Base-by-base conservation (phyloP, 2,113 vertebrate species). In the Porphyrio hochstetteri region DNA sequence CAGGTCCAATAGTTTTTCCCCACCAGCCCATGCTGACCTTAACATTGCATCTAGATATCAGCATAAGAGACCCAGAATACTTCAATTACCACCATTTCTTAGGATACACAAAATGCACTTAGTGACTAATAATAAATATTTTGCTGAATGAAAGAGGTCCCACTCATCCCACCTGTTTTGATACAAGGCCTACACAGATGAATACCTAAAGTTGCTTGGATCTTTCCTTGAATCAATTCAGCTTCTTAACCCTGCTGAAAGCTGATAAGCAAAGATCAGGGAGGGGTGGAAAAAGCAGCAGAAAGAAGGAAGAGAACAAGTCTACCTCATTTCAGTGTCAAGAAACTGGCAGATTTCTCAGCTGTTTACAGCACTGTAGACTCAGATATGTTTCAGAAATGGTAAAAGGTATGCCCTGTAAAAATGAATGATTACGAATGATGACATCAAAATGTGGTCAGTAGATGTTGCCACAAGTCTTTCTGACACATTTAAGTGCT, bases 361-460 rank as follows among this genome's bases (percentile, higher is more conserved):
- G 50, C n/a, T 86, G 36, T 25, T 69, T 0, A 2, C 40, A 86
- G 50, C 21, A 61, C 10, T 86, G 55, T 65, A 80, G 59, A 20
- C n/a, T 81, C 46, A 86, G 29, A 48, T 74, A 65, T 1, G 28
- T 80, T 81, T 67, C 72, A 69, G 65, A 90, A 92, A 93, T 2
- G 8, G 52, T 23, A 48, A 38, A 38, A 38, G 38, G 38, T 38
- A 48, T 55, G 52, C 9, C 35, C 84, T 67, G 28, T 70, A 78
- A 86, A 95, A 86, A 87, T 63, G 33, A 71, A 42, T 52, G 61
- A 55, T n/a, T 84, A 36, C 78, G 86, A 94, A 74, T 40, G 31
- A 74, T 86, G 52, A 50, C 64, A 95, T 63, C 86, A 89, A 82
- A 74, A 94, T 81, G 74, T 89, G 59, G 24, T 93, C 72, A 78